phyloP scores from a whole-genome alignment of 2,797 vertebrate species.

The Pelodytes ibericus region DNA sequence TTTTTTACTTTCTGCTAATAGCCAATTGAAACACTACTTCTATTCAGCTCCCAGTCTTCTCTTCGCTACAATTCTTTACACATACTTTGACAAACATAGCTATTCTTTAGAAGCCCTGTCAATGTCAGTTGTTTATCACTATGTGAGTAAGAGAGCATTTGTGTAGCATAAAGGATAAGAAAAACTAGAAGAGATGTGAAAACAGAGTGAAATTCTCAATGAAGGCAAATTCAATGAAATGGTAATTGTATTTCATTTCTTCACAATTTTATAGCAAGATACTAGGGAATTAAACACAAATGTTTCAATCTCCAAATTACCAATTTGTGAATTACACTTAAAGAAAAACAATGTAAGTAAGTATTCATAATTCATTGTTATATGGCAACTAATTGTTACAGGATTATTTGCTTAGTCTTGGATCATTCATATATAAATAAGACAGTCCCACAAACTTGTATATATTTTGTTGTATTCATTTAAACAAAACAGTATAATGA shows the following conservation, averaged over 20 bases:
- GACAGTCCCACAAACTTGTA: background rate
- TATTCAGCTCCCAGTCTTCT: too few species aligned
- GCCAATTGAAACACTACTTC: too few species aligned
- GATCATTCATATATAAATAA: conserved; percentile 1
- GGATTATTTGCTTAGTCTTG: background rate
- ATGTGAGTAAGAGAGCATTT: background rate
- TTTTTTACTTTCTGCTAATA: too few species aligned
- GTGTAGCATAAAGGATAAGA: too few species aligned
- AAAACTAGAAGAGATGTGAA: background rate
- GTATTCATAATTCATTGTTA: background rate
- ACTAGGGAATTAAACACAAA: background rate
- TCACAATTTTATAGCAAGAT: background rate
- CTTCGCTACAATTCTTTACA: too few species aligned
- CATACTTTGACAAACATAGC: too few species aligned
- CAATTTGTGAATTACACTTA: too few species aligned
- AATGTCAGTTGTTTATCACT: too few species aligned
- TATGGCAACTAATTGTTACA: background rate
- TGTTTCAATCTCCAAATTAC: background rate
- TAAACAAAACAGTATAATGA: conserved; percentile 2
- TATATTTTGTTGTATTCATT: background rate
- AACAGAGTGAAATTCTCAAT: too few species aligned
- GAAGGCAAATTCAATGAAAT: too few species aligned
- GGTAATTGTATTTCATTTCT: background rate
- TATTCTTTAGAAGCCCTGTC: too few species aligned
- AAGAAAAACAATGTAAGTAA: background rate